phyloP scores from a whole-genome alignment of 2,797 vertebrate genomes.

The Falco novaeseelandiae region DNA sequence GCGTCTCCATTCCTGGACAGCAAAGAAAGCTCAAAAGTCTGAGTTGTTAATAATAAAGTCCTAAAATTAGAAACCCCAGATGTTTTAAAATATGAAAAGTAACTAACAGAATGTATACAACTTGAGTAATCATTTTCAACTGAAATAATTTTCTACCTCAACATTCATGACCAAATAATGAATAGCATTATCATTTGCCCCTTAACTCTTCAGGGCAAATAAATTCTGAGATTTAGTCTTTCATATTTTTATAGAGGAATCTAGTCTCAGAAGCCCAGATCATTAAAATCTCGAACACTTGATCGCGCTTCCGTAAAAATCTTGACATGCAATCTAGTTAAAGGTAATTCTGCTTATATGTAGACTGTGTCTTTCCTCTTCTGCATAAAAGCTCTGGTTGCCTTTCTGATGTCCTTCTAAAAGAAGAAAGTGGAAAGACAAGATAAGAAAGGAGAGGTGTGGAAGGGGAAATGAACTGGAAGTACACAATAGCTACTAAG shows the following conservation, averaged over 20 bases:
- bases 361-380: background rate
- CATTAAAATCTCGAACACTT: background rate
- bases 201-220: background rate
- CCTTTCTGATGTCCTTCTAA: constrained; percentile 9
- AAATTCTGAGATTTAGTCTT: background rate
- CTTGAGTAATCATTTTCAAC: background rate
- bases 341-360: background rate
- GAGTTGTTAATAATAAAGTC: background rate
- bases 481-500: background rate
- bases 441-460: background rate
- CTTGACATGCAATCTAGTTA: background rate
- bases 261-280: background rate
- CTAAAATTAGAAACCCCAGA: background rate
- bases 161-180: background rate
- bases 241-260: background rate
- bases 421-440: background rate
- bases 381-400: background rate
- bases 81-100: background rate
- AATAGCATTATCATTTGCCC: background rate
- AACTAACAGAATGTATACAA: background rate
- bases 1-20: background rate
- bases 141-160: constrained; percentile 1
- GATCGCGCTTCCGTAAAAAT: background rate
- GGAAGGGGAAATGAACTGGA: background rate
- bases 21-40: background rate